Conservation (phyloP, 1,140 invertebrate genomes). For the Atta colombica region DNA sequence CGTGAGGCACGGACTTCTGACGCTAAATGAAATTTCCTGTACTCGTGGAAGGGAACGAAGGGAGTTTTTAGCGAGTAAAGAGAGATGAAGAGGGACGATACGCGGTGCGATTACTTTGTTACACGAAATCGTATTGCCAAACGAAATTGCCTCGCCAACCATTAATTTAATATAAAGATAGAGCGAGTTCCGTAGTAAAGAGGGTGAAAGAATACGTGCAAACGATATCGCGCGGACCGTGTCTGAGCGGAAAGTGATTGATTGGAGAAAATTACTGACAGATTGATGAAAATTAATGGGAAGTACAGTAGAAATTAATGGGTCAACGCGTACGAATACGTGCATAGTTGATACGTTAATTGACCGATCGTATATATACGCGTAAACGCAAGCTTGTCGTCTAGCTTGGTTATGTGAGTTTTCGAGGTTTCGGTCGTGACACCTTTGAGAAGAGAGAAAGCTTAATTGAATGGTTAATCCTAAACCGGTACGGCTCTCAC, state of each 20-base stretch:
- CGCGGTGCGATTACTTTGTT: conserved; percentile 48
- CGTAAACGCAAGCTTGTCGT: conserved; percentile 53
- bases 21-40: conserved; percentile 34
- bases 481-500: neutral
- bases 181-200: neutral
- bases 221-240: conserved; percentile 32
- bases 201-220: neutral
- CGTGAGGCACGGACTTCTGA: neutral
- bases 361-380: conserved; percentile 26
- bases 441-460: neutral
- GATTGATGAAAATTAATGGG: conserved; percentile 75
- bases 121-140: conserved; percentile 27
- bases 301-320: conserved; percentile 70
- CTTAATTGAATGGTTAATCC: conserved; percentile 21
- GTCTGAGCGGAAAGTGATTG: conserved; percentile 67
- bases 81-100: neutral
- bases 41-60: neutral
- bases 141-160: conserved; percentile 46
- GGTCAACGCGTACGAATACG: conserved; percentile 43
- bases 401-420: neutral
- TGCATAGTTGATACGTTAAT: conserved; percentile 64
- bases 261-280: conserved; percentile 74
- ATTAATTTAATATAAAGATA: conserved; percentile 69
- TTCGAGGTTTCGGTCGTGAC: neutral
- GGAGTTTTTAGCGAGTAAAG: conserved; percentile 7